Evolutionary conservation across 2,113 vertebrate species (phyloP), one percentile per base, ranked within the genome.

Genomic region (Amphiprion ocellaris): DNA sequence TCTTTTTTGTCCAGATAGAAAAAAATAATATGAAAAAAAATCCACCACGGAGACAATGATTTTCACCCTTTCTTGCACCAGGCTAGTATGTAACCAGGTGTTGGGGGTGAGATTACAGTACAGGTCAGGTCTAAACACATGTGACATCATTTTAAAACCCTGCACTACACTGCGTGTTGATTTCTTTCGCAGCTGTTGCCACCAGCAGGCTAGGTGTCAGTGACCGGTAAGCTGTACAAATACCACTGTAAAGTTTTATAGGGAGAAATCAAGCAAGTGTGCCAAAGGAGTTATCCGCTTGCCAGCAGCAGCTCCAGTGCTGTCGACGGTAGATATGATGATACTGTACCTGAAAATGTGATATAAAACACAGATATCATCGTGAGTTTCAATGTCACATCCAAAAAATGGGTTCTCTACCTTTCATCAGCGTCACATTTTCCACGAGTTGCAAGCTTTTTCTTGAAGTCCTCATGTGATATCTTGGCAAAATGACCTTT

Each of bases 101-200:
- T 71, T 14, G 30, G 64, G 19, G 59, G 44, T 79, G 66, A 73
- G 73, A 62, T 80, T 77, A 79, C 54, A 26, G 56, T 10, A 30
- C 60, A 28, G 84, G 81, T 87, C 80, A 33, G 41, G 71, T 53
- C 75, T 73, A 62, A 85, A 84, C 70, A 86, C 83, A 88, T 41
- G 77, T 84, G 87, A 81, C 79, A 72, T 80, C 55, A 64, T 67
- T 77, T 90, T 81, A 87, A 82, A 80, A 60, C 60, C 69, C 77
- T 80, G 84, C 78, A 59, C 75, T 66, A 82, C 84, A 78, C 77
- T 66, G 50, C 60, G 66, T 60, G 67, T 68, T 81, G 83, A 88
- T 85, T 84, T 85, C 62, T 87, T 89, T 67, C 75, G 52, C 90
- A 93, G 91, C 91, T 87, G 90, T 83, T 90, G 62, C 39, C 82